phyloP scores from a whole-genome alignment of 2,888 invertebrate genomes.

The Cordilura impudica region DNA sequence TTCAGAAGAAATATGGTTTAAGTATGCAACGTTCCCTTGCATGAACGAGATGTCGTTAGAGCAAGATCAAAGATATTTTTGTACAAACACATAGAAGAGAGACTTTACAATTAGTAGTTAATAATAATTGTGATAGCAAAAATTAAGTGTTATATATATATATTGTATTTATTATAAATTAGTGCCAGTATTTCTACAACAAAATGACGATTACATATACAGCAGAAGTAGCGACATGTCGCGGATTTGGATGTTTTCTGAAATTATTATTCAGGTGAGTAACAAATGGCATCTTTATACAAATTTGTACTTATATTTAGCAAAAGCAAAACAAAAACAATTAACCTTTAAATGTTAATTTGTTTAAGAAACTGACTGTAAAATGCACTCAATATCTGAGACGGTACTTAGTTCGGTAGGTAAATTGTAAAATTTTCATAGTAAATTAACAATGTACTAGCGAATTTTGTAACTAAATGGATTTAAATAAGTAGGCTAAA shows the following conservation, averaged over 20 bases:
- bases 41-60: constrained; percentile 14
- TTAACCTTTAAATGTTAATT: too few relatives aligned
- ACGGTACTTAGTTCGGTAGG: too few relatives aligned
- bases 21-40: background rate
- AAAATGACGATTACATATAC: constrained; percentile 92
- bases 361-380: too few relatives aligned
- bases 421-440: too few relatives aligned
- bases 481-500: too few relatives aligned
- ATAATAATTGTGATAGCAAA: constrained; percentile 11
- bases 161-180: constrained; percentile 15
- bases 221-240: constrained; percentile 90
- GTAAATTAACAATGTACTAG: too few relatives aligned
- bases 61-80: constrained; percentile 33
- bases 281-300: background rate
- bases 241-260: constrained; percentile 91
- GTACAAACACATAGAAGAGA: constrained; percentile 17
- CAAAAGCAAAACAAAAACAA: background rate
- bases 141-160: constrained; percentile 15
- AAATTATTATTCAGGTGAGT: constrained; percentile 88
- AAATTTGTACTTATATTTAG: background rate
- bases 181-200: constrained; percentile 48
- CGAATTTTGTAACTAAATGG: too few relatives aligned
- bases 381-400: too few relatives aligned
- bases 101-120: constrained; percentile 30
- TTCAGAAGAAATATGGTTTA: background rate